Evolutionary conservation across 2,797 vertebrate genomes (phyloP).

Genomic region (Microcaecilia unicolor): DNA sequence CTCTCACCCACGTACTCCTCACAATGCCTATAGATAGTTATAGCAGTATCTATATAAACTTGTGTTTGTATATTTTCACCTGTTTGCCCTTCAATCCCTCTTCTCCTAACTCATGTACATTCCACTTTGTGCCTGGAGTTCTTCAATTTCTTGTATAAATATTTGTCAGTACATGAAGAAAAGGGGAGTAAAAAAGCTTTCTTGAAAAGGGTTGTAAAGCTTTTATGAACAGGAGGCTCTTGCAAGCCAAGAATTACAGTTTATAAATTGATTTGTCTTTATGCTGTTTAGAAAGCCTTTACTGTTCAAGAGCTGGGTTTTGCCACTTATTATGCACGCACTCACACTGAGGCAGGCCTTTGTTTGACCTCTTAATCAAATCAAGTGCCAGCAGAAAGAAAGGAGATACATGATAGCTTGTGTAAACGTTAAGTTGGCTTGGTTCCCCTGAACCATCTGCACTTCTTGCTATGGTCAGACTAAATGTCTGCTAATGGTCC

Average conservation of each 20-base stretch:
- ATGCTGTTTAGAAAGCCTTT: conserved; percentile 35
- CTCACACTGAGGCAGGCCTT: conserved; percentile 38
- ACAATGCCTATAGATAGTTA: no score
- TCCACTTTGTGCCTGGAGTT: not conserved
- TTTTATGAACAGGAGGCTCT: conserved; percentile 24
- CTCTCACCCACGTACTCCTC: no score
- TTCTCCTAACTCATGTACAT: not conserved
- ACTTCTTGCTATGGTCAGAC: conserved; percentile 40
- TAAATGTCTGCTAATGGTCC: conserved; percentile 45
- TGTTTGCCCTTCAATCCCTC: not conserved
- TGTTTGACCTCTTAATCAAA: conserved; percentile 62
- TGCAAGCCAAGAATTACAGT: conserved; percentile 23
- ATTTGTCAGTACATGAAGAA: not conserved
- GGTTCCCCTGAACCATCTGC: conserved; percentile 52
- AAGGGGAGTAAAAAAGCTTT: conserved; percentile 5
- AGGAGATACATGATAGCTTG: conserved; percentile 39
- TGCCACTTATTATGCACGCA: conserved; percentile 33
- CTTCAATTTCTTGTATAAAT: conserved; percentile 6
- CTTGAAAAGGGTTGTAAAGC: not conserved
- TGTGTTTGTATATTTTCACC: not conserved
- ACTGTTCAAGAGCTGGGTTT: conserved; percentile 34
- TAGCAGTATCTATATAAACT: no score
- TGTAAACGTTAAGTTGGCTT: conserved; percentile 45
- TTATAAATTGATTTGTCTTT: conserved; percentile 46
- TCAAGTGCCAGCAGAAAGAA: conserved; percentile 22